Base-by-base conservation (phyloP, 2,113 vertebrate genomes). In the Deroptyus accipitrinus region DNA sequence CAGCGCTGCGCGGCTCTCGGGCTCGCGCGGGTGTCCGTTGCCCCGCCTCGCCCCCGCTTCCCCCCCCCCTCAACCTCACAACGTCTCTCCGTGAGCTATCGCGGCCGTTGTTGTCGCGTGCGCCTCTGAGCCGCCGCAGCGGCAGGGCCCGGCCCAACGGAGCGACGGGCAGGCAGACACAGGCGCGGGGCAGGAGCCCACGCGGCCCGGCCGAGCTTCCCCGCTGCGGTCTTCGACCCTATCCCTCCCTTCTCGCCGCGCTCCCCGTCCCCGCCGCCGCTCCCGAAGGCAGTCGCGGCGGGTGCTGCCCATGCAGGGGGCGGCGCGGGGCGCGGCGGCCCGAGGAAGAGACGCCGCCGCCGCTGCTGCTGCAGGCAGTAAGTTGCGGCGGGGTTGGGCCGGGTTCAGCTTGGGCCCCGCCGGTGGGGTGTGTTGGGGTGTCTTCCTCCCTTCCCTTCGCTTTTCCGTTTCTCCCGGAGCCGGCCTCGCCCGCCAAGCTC, bases 51-150 rank as follows among this genome's bases (percentile, higher is more conserved):
- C 46, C 57, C 48, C 61, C 31, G 5, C 33, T 23, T 3, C n/a
- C 28, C 15, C 33, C 31, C 22, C 37, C 3, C n/a, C n/a, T 23
- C 22, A 48, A 6, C 19, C n/a, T 35, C 30, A 12, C 52, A 68
- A 25, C 70, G 84, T 41, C 79, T 63, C 42, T 33, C 72, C 55
- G 70, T 63, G 39, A 74, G 70, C 61, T 14, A 44, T 57, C 67
- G 75, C 70, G 66, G 88, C 79, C 89, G 88, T 97, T 94, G 96
- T 92, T 97, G 88, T 94, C 88, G 86, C 80, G 82, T 74, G 51
- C 72, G 86, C 10, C 51, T 75, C 33, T 66, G n/a, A 74, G 87
- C 31, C 33, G 78, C 75, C 74, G 88, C 94, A 35, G 85, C 75
- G 33, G 25, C 70, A 27, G 90, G 31, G 55, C 31, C 31, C 5